phyloP scores from a whole-genome alignment of 30 jellyfish, hydroid and myxozoan genomes.

The Aurelia sp. region DNA sequence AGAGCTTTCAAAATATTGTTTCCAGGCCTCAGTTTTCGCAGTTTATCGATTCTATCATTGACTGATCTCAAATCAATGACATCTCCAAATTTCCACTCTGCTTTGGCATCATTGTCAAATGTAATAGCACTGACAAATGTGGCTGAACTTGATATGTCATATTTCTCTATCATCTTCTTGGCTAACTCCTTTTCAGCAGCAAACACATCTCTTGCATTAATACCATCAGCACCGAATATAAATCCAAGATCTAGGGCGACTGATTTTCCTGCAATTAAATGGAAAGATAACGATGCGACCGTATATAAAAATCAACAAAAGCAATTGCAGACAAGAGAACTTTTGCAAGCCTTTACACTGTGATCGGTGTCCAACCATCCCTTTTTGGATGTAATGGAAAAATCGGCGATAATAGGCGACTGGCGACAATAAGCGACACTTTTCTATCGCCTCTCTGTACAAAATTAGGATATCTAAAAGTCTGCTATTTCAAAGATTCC shows the following conservation, averaged over 20 bases:
- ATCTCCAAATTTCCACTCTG: constrained; percentile 55
- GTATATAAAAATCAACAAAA: no score
- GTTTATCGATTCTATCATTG: not conserved
- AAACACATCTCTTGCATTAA: constrained; percentile 30
- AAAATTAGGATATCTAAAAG: no score
- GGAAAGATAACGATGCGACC: not conserved
- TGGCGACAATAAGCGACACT: not conserved
- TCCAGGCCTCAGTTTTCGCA: constrained; percentile 22
- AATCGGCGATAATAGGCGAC: no score
- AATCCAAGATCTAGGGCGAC: constrained; percentile 63
- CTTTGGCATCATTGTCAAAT: constrained; percentile 47
- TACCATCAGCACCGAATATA: constrained; percentile 62
- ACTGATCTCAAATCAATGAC: not conserved
- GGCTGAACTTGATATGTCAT: constrained; percentile 17
- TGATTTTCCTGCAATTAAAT: constrained; percentile 10
- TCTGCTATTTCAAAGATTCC: no score
- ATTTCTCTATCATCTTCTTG: constrained; percentile 34
- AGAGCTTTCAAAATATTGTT: constrained; percentile 58
- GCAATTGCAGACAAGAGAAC: no score
- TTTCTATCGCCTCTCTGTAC: no score
- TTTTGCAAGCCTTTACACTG: no score
- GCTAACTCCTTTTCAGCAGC: constrained; percentile 43
- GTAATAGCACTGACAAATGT: constrained; percentile 53
- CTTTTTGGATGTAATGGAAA: no score
- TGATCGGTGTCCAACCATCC: no score